Base-by-base conservation (phyloP, 2,888 invertebrate species). In the Polymixis lichenea region DNA sequence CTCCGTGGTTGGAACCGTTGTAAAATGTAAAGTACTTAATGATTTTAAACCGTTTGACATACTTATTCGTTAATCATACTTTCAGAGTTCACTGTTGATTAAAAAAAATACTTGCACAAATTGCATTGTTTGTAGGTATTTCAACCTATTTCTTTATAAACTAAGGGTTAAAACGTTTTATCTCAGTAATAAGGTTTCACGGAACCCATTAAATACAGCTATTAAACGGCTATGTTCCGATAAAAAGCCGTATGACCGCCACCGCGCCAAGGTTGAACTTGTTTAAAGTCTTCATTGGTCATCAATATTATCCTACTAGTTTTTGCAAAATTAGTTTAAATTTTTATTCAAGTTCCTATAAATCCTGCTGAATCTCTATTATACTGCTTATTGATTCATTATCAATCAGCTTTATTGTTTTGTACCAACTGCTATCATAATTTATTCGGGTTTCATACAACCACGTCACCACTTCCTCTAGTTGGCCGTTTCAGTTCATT, bases 401-500 rank as follows among this genome's bases (percentile, higher is more conserved):
- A 65, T 51, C 62, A 51, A 25, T 66, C 46, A 67, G 32, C 49
- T 66, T 38, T 61, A 68, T 79, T 62, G 46, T 55, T 49, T 67
- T 46, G 55, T 32, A 25, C 38, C 22, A 53, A 72, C 22, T 83
- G 80, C 69, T 78, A 75, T 86, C 83, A 56, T 70, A 38, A 25
- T 72, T 83, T 69, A 75, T 70, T 78, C n/a, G 66, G 83, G 83
- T 83, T 78, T 75, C 66, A 49, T 56, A 32, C 82, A 89, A 87
- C 80, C 80, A 79, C 87, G 87, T 84, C 80, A 81, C 78, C 82
- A 81, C 73, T 89, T 89, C 88, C 87, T 84, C 70, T 71, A 43
- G 58, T 46, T n/a, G 51, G 51, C 71, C 25, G 70, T 60, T 61
- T 72, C 28, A 82, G 51, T 68, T 72, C 15, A 61, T 74, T 53